A percentile compares a stretch with the other conserved stretches of the same genome.
Evolutionary conservation across 2,888 invertebrate species (phyloP).

Genomic region (Pterostichus niger): DNA sequence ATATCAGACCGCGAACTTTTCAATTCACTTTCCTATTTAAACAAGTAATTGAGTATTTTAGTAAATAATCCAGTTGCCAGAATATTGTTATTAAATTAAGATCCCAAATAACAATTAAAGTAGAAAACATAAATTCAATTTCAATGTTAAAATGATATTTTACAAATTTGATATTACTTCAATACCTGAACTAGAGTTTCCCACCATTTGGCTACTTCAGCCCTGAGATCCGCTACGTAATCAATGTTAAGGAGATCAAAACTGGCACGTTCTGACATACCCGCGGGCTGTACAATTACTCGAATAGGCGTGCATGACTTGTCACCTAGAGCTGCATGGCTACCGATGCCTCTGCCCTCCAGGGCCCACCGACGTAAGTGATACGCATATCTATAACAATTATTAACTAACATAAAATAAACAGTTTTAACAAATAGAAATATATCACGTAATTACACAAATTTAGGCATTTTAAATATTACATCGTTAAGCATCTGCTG

Average conservation of each 20-base stretch:
- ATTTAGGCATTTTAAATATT: no score
- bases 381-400: slow-evolving; percentile 83
- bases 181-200: slow-evolving; percentile 80
- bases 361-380: slow-evolving; percentile 94
- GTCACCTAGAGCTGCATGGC: slow-evolving; percentile 84
- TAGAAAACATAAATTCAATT: no score
- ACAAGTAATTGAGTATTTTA: no score
- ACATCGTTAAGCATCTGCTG: no score
- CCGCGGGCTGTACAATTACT: slow-evolving; percentile 92
- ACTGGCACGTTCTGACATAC: slow-evolving; percentile 90
- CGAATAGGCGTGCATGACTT: slow-evolving; percentile 84
- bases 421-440: not conserved
- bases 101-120: no score
- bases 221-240: slow-evolving; percentile 93
- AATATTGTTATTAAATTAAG: no score
- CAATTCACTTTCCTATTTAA: no score
- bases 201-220: slow-evolving; percentile 98
- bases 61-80: no score
- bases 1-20: no score
- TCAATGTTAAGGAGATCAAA: slow-evolving; percentile 91
- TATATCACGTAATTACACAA: no score
- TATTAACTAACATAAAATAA: not conserved
- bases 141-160: no score
- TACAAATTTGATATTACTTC: no score
- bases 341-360: slow-evolving; percentile 88